Evolutionary conservation across 2,113 vertebrate species (phyloP), one percentile per base, ranked within the genome.

Genomic region (Euleptes europaea): DNA sequence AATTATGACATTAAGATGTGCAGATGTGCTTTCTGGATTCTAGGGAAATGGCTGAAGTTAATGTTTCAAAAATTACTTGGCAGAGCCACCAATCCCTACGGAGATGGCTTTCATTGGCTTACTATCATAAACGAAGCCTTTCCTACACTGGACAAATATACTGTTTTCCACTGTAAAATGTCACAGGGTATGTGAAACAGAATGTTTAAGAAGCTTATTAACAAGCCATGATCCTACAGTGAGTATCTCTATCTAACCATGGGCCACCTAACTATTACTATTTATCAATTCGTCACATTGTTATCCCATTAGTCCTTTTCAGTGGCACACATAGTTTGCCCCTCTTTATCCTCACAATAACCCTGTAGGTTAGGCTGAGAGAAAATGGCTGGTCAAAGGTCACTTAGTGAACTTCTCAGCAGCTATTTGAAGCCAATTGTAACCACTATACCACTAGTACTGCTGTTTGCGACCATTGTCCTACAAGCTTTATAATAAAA

Each of bases 61-160:
- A 63, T 85, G 76, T 60, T 71, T 85, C 51, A 72, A 15, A 79
- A 85, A 79, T 72, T 72, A 79, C 78, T 71, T 72, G 51, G 49
- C 40, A 11, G 57, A 40, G 67, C n/a, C 40, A 83, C n/a, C 49
- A 78, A 35, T 70, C 26, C 44, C 35, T 38, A 49, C 49, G 31
- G n/a, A 85, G n/a, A 63, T 85, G 38, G 76, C 76, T 84, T 69
- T 84, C 31, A 26, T 28, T 72, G 21, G n/a, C 21, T 82, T 82
- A 60, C 38, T 80, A 80, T 44, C 23, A 44, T 54, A 71, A 42
- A 57, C n/a, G 42, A 38, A 67, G 11, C 11, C n/a, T 47, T 84
- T 75, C 5, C 44, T 38, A 38, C n/a, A 54, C 35, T n/a, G 40
- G 33, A 84, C n/a, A 67, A 70, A 35, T 51, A 70, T 13, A 70